phyloP scores from a whole-genome alignment of 2,113 vertebrate species.

The Chaetura pelagica region DNA sequence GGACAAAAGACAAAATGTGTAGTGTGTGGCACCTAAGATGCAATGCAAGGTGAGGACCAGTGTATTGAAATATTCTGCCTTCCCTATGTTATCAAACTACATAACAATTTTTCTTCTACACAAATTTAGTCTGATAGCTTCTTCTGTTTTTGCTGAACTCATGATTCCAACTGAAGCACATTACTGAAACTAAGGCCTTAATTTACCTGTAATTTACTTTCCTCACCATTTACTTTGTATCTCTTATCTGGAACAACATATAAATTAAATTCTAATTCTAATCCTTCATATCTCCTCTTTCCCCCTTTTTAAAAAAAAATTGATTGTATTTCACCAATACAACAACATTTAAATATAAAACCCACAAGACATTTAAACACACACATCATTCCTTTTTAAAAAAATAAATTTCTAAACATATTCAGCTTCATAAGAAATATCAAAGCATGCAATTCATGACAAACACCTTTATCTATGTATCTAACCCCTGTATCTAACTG shows the following conservation, averaged over 20 bases:
- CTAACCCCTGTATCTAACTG: neutral
- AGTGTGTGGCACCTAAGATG: neutral
- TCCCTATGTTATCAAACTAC: neutral
- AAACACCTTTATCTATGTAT: neutral
- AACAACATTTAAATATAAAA: neutral
- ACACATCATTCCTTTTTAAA: neutral
- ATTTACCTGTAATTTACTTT: neutral
- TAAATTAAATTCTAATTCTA: neutral
- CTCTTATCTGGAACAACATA: neutral
- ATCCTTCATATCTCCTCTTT: accelerated
- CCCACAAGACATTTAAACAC: neutral
- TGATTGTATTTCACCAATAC: neutral
- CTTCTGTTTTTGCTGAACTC: neutral
- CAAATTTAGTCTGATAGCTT: neutral
- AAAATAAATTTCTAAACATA: neutral
- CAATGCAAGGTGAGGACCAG: neutral
- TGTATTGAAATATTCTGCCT: neutral
- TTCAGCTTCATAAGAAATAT: neutral
- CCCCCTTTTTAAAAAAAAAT: neutral
- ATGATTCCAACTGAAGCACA: neutral
- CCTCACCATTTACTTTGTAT: neutral
- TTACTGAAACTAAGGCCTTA: neutral
- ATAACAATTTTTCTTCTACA: neutral
- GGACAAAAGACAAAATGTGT: neutral
- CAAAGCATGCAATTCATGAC: neutral